phyloP scores from a whole-genome alignment of 2,797 vertebrate species.

The Molossus molossus region DNA sequence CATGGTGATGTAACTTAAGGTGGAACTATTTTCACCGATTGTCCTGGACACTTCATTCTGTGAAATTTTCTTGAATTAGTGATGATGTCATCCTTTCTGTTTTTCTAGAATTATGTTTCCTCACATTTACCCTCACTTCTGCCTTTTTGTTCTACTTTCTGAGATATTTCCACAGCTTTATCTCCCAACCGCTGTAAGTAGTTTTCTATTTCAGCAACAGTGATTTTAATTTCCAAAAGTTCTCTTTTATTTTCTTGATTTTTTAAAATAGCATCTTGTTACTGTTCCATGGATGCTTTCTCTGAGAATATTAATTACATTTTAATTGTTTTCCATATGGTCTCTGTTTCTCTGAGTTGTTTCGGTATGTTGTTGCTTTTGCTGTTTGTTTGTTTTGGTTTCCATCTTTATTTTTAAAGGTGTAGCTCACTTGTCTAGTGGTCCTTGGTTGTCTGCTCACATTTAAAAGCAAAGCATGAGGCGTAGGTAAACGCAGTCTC shows the following conservation, averaged over 20 bases:
- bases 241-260: neutral
- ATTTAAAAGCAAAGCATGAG: neutral
- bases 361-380: neutral
- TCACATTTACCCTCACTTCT: neutral
- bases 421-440: neutral
- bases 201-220: neutral
- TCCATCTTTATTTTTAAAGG: constrained; percentile 40
- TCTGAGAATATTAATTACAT: constrained; percentile 27
- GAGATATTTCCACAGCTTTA: constrained; percentile 23
- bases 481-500: too few species aligned
- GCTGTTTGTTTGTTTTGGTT: neutral
- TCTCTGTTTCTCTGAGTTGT: constrained; percentile 33
- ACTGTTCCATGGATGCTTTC: constrained; percentile 22
- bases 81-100: neutral
- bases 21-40: neutral
- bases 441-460: neutral
- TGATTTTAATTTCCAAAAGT: constrained; percentile 38
- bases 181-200: neutral
- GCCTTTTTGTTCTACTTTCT: neutral
- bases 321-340: neutral
- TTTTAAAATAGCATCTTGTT: neutral
- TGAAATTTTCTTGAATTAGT: constrained; percentile 11
- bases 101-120: constrained; percentile 12
- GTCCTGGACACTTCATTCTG: neutral
- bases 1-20: neutral